Evolutionary conservation across 2,113 vertebrate genomes (phyloP), one percentile per base, ranked within the genome.

Genomic region (Bothrops jararaca): DNA sequence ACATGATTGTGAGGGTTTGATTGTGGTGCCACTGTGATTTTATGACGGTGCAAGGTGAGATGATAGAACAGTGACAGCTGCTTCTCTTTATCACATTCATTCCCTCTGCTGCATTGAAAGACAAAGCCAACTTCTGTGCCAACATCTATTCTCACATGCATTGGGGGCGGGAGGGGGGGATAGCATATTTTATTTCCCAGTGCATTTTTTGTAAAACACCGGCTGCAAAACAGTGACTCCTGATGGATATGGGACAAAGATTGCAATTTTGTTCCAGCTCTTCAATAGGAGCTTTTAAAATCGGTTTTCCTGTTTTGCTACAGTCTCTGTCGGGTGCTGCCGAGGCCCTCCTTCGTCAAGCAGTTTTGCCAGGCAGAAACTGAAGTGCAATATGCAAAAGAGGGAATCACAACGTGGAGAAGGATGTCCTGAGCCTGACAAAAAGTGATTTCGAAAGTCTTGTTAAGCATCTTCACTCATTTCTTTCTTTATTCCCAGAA

Each of bases 81-180:
- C 4, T n/a, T 69, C 29, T 13, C 15, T 39, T 74, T 34, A 39
- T 74, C 69, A 20, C 15, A 20, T 74, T 39, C 6, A 74, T 39
- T 39, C n/a, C n/a, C n/a, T 39, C 69, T 39, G 12, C 69, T 74
- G 69, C 12, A 12, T n/a, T 74, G 5, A 34, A 74, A 34, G 29
- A 74, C n/a, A 80, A 80, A 39, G n/a, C n/a, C 1, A 34, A 2
- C 13, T 74, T 74, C 13, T 8, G 69, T 6, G n/a, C n/a, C n/a
- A 39, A n/a, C 69, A 80, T 80, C 34, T 39, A 80, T 20, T 80
- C n/a, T 80, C n/a, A 80, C 34, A 39, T 39, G 6, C 20, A 34
- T 20, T 34, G 5, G 69, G 34, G 1, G 0, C 3, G 0, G 29
- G 29, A n/a, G 26, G 1, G 10, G n/a, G 0, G 15, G 1, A 26